phyloP scores from a whole-genome alignment of 1,140 invertebrate species.

The Cataglyphis hispanica region DNA sequence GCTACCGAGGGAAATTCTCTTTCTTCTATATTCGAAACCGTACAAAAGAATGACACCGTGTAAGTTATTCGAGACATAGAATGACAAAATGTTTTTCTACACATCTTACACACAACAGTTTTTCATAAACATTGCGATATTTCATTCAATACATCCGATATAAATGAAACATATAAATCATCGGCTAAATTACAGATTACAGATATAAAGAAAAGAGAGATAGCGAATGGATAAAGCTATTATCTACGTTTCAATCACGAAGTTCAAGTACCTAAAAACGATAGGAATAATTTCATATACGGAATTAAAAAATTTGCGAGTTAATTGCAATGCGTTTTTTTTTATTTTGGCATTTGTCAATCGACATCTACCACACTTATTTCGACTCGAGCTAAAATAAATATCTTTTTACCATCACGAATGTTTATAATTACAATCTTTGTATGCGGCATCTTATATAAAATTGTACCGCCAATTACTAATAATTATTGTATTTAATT shows the following conservation, averaged over 20 bases:
- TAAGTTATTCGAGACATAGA: not conserved
- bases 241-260: not conserved
- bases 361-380: conserved; percentile 37
- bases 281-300: not conserved
- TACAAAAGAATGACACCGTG: conserved; percentile 37
- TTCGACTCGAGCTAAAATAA: conserved; percentile 63
- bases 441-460: conserved; percentile 62
- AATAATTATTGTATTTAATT: conserved; percentile 74
- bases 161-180: conserved; percentile 10
- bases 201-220: not conserved
- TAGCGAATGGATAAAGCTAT: conserved; percentile 1
- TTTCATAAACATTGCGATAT: conserved; percentile 11
- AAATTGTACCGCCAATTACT: conserved; percentile 70
- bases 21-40: conserved; percentile 10
- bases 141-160: not conserved
- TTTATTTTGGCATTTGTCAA: conserved; percentile 3
- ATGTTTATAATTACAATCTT: conserved; percentile 60
- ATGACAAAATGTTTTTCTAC: conserved; percentile 23
- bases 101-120: conserved; percentile 40
- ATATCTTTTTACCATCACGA: conserved; percentile 47
- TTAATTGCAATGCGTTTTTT: not conserved
- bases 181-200: not conserved
- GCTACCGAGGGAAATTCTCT: conserved; percentile 7
- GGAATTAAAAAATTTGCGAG: not conserved
- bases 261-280: not conserved